Conservation (phyloP, 2,888 invertebrate species). For the Bellardia bayeri region DNA sequence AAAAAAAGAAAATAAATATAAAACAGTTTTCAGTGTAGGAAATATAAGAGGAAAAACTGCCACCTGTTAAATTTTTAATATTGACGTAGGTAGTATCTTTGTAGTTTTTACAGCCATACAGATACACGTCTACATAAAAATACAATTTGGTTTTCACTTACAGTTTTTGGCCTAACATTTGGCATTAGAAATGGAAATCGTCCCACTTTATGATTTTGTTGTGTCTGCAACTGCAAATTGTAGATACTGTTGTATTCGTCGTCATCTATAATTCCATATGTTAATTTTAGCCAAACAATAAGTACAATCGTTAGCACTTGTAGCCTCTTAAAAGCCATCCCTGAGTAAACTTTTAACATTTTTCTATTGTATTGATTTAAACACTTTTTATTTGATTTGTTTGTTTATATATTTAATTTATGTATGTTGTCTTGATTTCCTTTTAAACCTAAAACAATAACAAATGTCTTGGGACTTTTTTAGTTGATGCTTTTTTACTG, state of each 20-base stretch:
- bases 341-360: slow-evolving; percentile 66
- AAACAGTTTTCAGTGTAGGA: neutral
- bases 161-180: slow-evolving; percentile 90
- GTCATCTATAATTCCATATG: slow-evolving; percentile 69
- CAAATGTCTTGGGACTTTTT: slow-evolving; percentile 18
- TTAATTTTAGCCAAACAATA: slow-evolving; percentile 61
- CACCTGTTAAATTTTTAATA: slow-evolving; percentile 59
- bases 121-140: neutral
- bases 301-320: slow-evolving; percentile 68
- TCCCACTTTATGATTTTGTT: slow-evolving; percentile 74
- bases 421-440: slow-evolving; percentile 13
- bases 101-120: neutral
- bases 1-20: neutral
- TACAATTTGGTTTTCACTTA: slow-evolving; percentile 81
- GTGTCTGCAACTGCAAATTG: slow-evolving; percentile 48
- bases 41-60: slow-evolving; percentile 32
- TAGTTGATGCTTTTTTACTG: slow-evolving; percentile 17
- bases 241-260: slow-evolving; percentile 63
- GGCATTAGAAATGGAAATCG: slow-evolving; percentile 92
- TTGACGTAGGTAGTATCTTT: slow-evolving; percentile 5
- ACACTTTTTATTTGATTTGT: slow-evolving; percentile 32
- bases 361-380: slow-evolving; percentile 44
- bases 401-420: slow-evolving; percentile 31
- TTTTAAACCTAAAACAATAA: slow-evolving; percentile 24
- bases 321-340: slow-evolving; percentile 66